Percentiles rank a stretch among this genome's conserved stretches.
These are phyloP conservation scores for Gallinago undulata DNA, from an alignment of 2,113 vertebrate species.

Conservation along the genomic window DNA sequence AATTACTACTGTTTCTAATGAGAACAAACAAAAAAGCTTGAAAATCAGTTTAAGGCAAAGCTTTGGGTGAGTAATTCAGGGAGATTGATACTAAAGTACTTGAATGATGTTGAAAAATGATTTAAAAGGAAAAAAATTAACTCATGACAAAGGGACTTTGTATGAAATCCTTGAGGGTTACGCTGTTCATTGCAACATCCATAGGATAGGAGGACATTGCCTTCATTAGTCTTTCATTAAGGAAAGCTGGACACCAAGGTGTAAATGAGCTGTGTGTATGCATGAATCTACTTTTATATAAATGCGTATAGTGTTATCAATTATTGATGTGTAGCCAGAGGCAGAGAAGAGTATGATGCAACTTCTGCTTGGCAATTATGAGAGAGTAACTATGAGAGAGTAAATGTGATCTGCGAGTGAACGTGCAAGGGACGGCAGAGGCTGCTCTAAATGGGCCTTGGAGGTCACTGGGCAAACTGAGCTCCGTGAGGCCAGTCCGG, in stretches of 20 bases:
- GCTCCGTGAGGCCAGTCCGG: background rate
- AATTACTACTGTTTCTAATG: background rate
- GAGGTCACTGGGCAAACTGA: background rate
- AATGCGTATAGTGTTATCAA: background rate
- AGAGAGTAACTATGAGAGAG: background rate
- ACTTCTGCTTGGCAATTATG: background rate
- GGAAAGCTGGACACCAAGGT: background rate
- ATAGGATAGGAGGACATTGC: background rate
- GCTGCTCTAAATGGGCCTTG: background rate
- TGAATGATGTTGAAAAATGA: background rate
- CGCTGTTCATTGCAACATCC: background rate
- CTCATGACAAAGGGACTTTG: background rate
- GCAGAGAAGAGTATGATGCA: background rate
- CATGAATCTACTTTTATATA: background rate
- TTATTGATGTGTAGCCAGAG: background rate
- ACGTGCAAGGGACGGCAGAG: background rate
- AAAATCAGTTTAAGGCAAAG: slow-evolving; percentile 25
- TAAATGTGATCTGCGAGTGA: background rate
- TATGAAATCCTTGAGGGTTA: background rate
- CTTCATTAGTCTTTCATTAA: background rate
- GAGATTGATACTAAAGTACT: background rate
- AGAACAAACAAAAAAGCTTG: background rate
- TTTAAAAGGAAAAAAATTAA: background rate
- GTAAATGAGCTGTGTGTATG: background rate
- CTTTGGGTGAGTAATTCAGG: background rate